Evolutionary conservation across 1,140 invertebrate genomes (phyloP).

Genomic region (Hypothenemus hampei): DNA sequence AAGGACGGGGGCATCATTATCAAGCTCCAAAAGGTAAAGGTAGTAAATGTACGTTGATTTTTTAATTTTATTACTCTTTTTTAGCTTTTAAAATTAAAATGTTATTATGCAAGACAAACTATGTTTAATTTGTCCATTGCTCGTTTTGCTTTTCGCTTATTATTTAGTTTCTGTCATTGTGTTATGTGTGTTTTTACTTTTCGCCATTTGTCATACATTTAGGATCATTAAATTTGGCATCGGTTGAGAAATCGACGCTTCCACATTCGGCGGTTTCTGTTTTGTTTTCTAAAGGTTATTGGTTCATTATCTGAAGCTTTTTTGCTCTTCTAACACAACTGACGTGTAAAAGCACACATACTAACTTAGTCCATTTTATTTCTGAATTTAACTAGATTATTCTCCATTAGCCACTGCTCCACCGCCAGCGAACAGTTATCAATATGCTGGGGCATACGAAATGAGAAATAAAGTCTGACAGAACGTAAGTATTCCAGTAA

Average conservation of each 20-base stretch:
- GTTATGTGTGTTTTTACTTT: too few species aligned
- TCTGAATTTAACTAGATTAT: conserved; percentile 41
- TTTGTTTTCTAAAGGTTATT: too few species aligned
- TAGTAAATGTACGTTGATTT: conserved; percentile 26
- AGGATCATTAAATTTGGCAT: too few species aligned
- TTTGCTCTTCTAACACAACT: neutral
- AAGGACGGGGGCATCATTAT: conserved; percentile 68
- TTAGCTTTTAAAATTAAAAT: too few species aligned
- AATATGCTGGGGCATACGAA: conserved; percentile 62
- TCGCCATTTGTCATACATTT: too few species aligned
- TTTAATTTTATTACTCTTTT: conserved; percentile 20
- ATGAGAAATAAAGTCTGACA: conserved; percentile 48
- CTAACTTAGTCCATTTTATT: conserved; percentile 35
- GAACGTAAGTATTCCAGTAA: conserved; percentile 28
- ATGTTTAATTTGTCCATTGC: too few species aligned
- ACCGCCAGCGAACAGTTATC: conserved; percentile 37
- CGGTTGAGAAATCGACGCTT: too few species aligned
- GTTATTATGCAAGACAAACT: too few species aligned
- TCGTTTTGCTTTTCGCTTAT: too few species aligned
- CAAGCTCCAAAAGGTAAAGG: conserved; percentile 64
- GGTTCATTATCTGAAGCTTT: too few species aligned
- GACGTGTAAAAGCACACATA: conserved; percentile 25
- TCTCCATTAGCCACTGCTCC: conserved; percentile 57
- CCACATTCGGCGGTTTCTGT: too few species aligned
- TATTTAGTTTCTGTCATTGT: too few species aligned